Evolutionary conservation across 2,797 vertebrate genomes (phyloP).

Genomic region (Anas bahamensis): DNA sequence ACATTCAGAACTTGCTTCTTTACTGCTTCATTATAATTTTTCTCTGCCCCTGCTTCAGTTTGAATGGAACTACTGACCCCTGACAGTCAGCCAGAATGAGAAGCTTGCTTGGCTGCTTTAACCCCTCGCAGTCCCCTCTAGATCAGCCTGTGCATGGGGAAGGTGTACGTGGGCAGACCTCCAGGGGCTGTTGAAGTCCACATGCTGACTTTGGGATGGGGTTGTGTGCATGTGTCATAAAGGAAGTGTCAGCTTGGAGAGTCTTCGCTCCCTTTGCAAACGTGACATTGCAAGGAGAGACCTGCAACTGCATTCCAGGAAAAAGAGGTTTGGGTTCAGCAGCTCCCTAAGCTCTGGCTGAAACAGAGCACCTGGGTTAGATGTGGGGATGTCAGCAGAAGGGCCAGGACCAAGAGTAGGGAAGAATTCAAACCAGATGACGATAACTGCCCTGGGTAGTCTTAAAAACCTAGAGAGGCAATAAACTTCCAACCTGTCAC

Average conservation of each 20-base stretch:
- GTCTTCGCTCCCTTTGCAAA: background rate
- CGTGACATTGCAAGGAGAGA: background rate
- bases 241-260: background rate
- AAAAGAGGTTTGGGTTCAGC: background rate
- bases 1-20: conserved; percentile 26
- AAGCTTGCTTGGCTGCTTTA: background rate
- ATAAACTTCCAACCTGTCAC: background rate
- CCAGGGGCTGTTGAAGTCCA: background rate
- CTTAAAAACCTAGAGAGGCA: background rate
- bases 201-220: background rate
- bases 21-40: background rate
- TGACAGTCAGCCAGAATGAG: background rate
- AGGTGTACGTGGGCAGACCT: background rate
- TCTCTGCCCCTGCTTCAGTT: background rate
- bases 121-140: background rate
- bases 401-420: background rate
- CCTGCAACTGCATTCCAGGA: background rate
- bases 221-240: background rate
- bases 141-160: background rate
- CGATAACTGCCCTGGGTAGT: background rate
- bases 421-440: background rate
- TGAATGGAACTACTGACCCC: background rate
- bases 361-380: background rate
- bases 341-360: background rate
- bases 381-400: background rate